phyloP scores from a whole-genome alignment of 1,140 invertebrate species.

The Rhyzopertha dominica region DNA sequence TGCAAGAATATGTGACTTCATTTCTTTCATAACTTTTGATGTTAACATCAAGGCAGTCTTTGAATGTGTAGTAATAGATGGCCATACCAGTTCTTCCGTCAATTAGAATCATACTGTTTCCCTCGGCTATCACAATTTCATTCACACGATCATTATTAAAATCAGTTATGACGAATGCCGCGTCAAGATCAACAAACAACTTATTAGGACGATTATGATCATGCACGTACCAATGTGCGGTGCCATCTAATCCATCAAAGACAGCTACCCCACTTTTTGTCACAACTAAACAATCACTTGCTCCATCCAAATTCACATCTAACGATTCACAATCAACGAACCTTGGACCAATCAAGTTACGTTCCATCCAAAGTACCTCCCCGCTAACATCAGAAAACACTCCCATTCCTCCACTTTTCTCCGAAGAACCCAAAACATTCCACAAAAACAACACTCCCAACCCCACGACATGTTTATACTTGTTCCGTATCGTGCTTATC shows the following conservation, averaged over 20 bases:
- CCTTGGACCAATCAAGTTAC: conserved; percentile 57
- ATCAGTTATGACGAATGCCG: conserved; percentile 67
- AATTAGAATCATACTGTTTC: conserved; percentile 57
- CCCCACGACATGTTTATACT: conserved; percentile 56
- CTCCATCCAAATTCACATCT: conserved; percentile 64
- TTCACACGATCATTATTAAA: conserved; percentile 62
- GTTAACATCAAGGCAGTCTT: conserved; percentile 14
- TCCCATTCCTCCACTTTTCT: conserved; percentile 50
- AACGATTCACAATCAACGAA: conserved; percentile 65
- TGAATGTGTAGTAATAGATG: conserved; percentile 44
- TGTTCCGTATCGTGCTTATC: conserved; percentile 61
- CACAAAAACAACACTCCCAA: conserved; percentile 65
- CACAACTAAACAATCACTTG: conserved; percentile 65
- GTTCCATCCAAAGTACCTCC: conserved; percentile 59
- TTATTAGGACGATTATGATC: conserved; percentile 46
- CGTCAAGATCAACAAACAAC: conserved; percentile 54
- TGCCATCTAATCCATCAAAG: conserved; percentile 63
- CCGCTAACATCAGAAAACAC: conserved; percentile 59
- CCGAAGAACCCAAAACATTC: conserved; percentile 57
- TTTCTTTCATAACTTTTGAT: conserved; percentile 17
- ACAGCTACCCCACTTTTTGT: conserved; percentile 65
- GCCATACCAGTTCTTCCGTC: conserved; percentile 58
- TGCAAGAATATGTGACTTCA: conserved; percentile 18
- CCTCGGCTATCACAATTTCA: conserved; percentile 59
- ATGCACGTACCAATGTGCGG: conserved; percentile 59